A percentile compares a stretch with the other conserved stretches of the same genome.
These are phyloP conservation scores for Aegypius monachus DNA, from an alignment of 2,113 vertebrate genomes.

Conservation along the genomic window DNA sequence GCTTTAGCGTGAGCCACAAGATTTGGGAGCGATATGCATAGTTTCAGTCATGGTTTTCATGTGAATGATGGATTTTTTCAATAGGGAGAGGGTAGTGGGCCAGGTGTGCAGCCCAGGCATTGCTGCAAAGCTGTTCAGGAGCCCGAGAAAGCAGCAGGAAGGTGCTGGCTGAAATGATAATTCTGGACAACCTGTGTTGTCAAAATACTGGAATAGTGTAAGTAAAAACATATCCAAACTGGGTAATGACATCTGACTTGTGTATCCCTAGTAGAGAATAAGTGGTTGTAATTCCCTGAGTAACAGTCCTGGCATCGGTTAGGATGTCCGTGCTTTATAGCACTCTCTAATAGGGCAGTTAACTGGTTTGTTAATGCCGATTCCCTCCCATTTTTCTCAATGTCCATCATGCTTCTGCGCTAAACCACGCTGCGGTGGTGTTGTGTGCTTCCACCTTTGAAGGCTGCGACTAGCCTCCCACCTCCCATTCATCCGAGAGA, in stretches of 20 bases:
- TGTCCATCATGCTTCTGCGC: neutral
- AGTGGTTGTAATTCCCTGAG: neutral
- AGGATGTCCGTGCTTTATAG: neutral
- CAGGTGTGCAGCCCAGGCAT: neutral
- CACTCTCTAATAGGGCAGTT: neutral
- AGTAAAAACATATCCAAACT: neutral
- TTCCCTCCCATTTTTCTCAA: neutral
- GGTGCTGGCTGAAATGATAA: neutral
- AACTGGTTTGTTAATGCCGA: neutral
- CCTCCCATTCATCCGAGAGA: neutral
- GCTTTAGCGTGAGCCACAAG: neutral
- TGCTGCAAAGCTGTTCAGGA: neutral
- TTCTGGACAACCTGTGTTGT: neutral
- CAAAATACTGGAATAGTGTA: neutral
- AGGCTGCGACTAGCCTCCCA: no score
- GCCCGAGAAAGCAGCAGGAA: neutral
- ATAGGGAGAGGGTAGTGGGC: neutral
- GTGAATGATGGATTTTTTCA: neutral
- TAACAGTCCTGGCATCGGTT: neutral
- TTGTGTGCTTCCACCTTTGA: neutral
- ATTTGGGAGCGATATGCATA: neutral
- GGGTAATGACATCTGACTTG: neutral
- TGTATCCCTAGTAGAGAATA: neutral
- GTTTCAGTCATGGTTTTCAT: neutral
- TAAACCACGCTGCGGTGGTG: accelerated